Evolutionary conservation across 1,140 invertebrate species (phyloP), one percentile per base, ranked within the genome.

Genomic region (Penaeus indicus): DNA sequence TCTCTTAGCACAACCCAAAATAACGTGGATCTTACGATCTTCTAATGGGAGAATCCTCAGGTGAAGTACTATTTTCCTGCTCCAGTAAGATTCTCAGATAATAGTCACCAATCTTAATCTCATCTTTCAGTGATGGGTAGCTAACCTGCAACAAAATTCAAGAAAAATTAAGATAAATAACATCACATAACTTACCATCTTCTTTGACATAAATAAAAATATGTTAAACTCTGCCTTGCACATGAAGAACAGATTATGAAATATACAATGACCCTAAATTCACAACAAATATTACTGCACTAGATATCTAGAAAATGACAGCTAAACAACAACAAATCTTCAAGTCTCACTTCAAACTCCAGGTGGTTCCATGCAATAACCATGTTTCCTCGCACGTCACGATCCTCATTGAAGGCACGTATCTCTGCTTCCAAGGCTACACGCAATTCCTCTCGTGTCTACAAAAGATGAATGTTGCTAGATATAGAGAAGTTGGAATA

Each of bases 21-120:
- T 27, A 0, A 21, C 0, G 25, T 22, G 27, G 88, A 86, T 94
- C 96, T 95, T 94, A 97, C 95, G 97, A 97, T 93, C 96, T 96
- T 92, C 96, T 95, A 91, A 97, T 97, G 13, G 96, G 96, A 91
- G 96, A 97, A 91, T 97, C 96, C 84, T 96, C 96, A 92, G 95
- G 96, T 92, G 95, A 96, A 92, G 96, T 95, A 91, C 92, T 92
- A 86, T 94, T 93, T 92, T 97, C 95, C 93, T 98, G 97, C 93
- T 99, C 98, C 38, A 99, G 93, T 85, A 99, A 94, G 91, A 99
- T 94, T 88, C 98, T 94, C 90, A 99, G 94, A 93, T 99, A 99
- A 94, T 99, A 99, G 93, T 99, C 98, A 54, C 99, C 98, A 92
- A 99, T 99, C 94, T 97, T 97, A 62, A 99, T 97, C 94, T 99